Percentiles rank a stretch among this genome's conserved stretches.
These are phyloP conservation scores for Chaetophractus vellerosus DNA, from an alignment of 2,797 vertebrate species.

Conservation along the genomic window DNA sequence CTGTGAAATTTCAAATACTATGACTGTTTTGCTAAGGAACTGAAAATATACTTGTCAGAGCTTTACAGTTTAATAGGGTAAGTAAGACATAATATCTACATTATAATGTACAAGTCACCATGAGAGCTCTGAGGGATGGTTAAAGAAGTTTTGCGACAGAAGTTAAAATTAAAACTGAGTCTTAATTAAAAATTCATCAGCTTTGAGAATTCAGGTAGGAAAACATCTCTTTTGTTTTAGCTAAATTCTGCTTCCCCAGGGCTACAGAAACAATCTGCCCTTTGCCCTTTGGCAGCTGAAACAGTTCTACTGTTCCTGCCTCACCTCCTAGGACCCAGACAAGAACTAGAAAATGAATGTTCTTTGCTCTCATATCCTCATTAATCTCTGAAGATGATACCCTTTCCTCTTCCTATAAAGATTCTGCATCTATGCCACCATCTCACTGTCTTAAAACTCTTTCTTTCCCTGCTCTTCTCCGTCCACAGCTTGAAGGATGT, in stretches of 20 bases:
- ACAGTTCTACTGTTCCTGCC: not conserved
- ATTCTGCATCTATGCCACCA: rapidly evolving
- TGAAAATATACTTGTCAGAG: not conserved
- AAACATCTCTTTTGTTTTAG: not conserved
- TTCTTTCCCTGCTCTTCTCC: not conserved
- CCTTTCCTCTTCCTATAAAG: not conserved
- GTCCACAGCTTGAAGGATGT: not conserved
- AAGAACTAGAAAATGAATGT: not conserved
- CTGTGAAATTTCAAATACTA: not conserved
- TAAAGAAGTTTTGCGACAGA: not conserved
- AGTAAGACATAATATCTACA: not conserved
- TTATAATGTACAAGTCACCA: not conserved
- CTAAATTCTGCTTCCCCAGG: not conserved
- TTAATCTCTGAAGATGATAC: not conserved
- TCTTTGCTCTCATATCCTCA: not conserved
- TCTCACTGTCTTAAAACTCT: not conserved
- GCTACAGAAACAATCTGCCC: not conserved
- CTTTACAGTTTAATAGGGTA: slow-evolving; percentile 25
- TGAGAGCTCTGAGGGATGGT: not conserved
- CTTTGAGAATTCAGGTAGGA: not conserved
- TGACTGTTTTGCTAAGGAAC: not conserved
- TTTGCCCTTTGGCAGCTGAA: not conserved
- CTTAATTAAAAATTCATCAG: not conserved
- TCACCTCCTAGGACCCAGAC: not conserved
- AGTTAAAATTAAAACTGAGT: not conserved